phyloP scores from a whole-genome alignment of 2,797 vertebrate genomes.

The Staurois parvus region DNA sequence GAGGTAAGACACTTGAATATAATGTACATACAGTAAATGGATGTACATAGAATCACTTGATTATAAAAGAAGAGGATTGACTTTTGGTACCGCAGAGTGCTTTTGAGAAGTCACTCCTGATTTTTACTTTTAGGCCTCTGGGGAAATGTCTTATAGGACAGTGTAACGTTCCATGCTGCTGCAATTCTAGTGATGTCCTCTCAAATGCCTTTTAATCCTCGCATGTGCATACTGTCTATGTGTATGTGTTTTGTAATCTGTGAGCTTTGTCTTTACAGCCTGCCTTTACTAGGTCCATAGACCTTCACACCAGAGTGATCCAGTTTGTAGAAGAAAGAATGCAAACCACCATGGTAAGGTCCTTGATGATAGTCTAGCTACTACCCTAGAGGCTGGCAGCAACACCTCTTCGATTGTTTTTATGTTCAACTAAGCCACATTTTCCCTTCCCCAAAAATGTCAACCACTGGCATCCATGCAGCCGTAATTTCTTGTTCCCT shows the following conservation, averaged over 20 bases:
- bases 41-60: background rate
- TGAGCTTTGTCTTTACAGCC: conserved; percentile 68
- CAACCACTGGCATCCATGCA: background rate
- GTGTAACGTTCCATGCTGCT: background rate
- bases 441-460: background rate
- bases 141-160: background rate
- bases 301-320: conserved; percentile 76
- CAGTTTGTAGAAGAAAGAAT: conserved; percentile 81
- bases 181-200: background rate
- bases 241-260: background rate
- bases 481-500: too few relatives aligned
- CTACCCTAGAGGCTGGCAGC: background rate
- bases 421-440: background rate
- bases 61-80: background rate
- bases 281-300: conserved; percentile 64
- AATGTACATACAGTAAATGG: background rate
- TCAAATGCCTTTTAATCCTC: background rate
- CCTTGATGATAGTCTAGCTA: background rate
- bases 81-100: background rate
- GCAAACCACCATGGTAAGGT: conserved; percentile 84
- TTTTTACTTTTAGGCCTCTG: background rate
- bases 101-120: background rate
- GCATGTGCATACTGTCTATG: background rate
- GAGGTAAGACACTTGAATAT: conserved; percentile 52
- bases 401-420: background rate